phyloP scores from a whole-genome alignment of 2,888 invertebrate species.

The Halictus quadricinctus region DNA sequence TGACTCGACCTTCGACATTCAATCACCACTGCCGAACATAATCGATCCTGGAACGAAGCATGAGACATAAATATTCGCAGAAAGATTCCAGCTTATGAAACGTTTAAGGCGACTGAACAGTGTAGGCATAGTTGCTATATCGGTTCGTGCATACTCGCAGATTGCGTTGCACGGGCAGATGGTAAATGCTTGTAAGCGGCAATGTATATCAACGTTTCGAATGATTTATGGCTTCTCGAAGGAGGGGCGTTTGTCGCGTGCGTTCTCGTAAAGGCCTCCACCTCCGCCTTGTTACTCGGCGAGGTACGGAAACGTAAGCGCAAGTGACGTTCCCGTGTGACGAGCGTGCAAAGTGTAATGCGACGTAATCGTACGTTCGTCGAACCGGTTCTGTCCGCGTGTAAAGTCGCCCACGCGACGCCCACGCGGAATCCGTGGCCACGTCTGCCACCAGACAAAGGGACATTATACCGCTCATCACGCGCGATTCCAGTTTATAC shows the following conservation, averaged over 20 bases:
- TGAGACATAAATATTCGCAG: not conserved
- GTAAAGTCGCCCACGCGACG: conserved; percentile 53
- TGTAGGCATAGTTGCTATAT: not conserved
- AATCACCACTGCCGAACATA: too few relatives aligned
- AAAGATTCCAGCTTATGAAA: not conserved
- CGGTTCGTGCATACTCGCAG: not conserved
- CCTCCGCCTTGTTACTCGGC: not conserved
- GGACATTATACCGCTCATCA: conserved; percentile 29
- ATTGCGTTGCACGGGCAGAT: not conserved
- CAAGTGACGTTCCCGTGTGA: conserved; percentile 20
- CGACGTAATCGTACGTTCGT: conserved; percentile 65
- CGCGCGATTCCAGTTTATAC: conserved; percentile 33
- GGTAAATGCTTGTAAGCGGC: not conserved
- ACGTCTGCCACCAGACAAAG: conserved; percentile 33
- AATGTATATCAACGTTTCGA: conserved; percentile 1
- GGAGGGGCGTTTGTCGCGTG: conserved; percentile 20
- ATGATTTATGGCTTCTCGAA: conserved; percentile 34
- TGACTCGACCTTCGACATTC: too few relatives aligned
- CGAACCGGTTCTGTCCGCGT: conserved; percentile 51
- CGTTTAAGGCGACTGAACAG: not conserved
- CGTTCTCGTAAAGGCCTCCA: not conserved
- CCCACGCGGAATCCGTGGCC: conserved; percentile 49
- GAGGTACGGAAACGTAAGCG: conserved; percentile 18
- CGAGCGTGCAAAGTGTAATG: conserved; percentile 55
- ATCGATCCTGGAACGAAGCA: not conserved